These are phyloP conservation scores for Lamproptera curius DNA, from an alignment of 2,888 invertebrate species.

Conservation along the genomic window DNA sequence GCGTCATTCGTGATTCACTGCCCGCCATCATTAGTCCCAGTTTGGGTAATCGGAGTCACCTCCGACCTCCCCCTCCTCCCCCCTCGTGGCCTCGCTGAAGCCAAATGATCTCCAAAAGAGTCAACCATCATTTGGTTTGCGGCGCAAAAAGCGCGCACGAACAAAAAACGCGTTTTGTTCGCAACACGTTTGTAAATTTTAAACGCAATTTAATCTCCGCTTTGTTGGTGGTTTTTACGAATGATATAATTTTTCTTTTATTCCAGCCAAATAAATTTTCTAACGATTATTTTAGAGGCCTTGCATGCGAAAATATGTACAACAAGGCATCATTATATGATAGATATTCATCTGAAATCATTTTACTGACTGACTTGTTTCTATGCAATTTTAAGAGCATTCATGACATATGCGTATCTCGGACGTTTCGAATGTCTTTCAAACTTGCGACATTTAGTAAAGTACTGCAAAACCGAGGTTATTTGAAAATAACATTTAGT, in stretches of 20 bases:
- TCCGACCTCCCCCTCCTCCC: constrained; percentile 45
- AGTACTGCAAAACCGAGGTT: too few relatives aligned
- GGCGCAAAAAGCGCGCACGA: constrained; percentile 25
- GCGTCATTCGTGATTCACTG: constrained; percentile 69
- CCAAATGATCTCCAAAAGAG: constrained; percentile 36
- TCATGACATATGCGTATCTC: too few relatives aligned
- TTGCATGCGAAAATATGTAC: too few relatives aligned
- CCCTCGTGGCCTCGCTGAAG: constrained; percentile 43
- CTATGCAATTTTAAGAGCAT: too few relatives aligned
- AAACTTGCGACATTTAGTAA: neutral
- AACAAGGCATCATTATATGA: too few relatives aligned
- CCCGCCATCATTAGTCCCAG: constrained; percentile 45
- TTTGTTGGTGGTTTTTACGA: too few relatives aligned
- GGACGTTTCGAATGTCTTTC: neutral
- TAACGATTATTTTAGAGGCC: too few relatives aligned
- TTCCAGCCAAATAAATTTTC: neutral
- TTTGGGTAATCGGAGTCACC: constrained; percentile 42
- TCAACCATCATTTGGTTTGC: constrained; percentile 31
- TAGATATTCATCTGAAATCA: too few relatives aligned
- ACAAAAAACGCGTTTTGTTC: neutral
- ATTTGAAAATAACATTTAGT: too few relatives aligned
- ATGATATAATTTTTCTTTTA: too few relatives aligned
- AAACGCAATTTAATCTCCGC: neutral
- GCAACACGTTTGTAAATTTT: neutral
- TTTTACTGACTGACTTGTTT: too few relatives aligned